Conservation (phyloP, 2,888 invertebrate genomes). For the Oxytorus armatus region DNA sequence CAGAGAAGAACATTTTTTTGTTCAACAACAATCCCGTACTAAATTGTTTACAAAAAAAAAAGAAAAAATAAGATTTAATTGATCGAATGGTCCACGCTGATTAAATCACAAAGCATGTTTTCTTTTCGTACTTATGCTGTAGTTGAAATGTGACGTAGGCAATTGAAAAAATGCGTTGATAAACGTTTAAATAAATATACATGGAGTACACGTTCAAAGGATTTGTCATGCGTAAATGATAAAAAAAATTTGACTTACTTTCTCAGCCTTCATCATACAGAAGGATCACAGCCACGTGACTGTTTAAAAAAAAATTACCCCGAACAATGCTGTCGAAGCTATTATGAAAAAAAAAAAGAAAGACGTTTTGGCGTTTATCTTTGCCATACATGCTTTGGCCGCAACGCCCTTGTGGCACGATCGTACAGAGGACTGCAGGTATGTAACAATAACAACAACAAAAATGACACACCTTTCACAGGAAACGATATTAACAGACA, state of each 20-base stretch:
- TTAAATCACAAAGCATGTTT: conserved; percentile 40
- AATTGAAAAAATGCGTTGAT: conserved; percentile 19
- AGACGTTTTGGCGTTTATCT: conserved; percentile 19
- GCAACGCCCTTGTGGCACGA: conserved; percentile 33
- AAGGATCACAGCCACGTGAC: conserved; percentile 49
- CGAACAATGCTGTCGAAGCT: conserved; percentile 16
- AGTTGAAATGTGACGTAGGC: conserved; percentile 34
- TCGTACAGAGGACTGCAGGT: conserved; percentile 36
- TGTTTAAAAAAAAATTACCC: conserved; percentile 33
- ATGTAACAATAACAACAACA: conserved; percentile 45
- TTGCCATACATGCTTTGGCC: conserved; percentile 47
- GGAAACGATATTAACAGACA: conserved; percentile 41
- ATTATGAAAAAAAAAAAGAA: conserved; percentile 5
- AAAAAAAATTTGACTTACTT: conserved; percentile 22
- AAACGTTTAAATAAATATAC: conserved; percentile 48
- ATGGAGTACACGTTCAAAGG: conserved; percentile 17
- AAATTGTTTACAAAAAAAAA: not conserved
- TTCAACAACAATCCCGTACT: conserved; percentile 37
- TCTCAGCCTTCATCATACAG: conserved; percentile 17
- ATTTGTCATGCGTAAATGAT: conserved; percentile 39
- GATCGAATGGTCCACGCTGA: conserved; percentile 35
- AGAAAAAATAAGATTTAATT: conserved; percentile 30
- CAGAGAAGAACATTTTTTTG: not conserved
- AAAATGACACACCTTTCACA: conserved; percentile 46
- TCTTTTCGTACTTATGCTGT: conserved; percentile 21